phyloP scores from a whole-genome alignment of 2,888 invertebrate species.

The Pandemis cinnamomeana region DNA sequence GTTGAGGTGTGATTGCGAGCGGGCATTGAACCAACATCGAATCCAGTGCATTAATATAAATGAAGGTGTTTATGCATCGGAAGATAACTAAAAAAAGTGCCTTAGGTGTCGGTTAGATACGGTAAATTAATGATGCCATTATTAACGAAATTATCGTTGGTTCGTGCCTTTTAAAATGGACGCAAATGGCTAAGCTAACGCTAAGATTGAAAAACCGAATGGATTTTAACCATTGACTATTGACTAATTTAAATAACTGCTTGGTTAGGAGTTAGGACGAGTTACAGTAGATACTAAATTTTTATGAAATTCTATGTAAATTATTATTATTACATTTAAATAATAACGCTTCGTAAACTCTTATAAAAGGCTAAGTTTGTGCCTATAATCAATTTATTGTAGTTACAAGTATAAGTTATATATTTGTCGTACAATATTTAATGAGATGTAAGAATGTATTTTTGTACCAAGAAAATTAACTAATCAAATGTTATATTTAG shows the following conservation, averaged over 20 bases:
- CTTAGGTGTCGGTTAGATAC: neutral
- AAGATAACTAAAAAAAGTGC: neutral
- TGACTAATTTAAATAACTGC: conserved; percentile 20
- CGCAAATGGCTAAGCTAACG: neutral
- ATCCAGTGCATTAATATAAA: too few relatives aligned
- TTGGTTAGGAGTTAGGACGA: neutral
- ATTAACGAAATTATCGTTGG: neutral
- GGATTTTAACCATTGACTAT: conserved; percentile 1
- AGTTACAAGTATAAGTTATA: conserved; percentile 26
- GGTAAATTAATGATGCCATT: neutral
- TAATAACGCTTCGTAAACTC: conserved; percentile 5
- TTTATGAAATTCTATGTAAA: conserved; percentile 13
- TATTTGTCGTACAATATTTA: conserved; percentile 28
- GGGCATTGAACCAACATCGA: too few relatives aligned
- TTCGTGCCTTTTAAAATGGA: neutral
- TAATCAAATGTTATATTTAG: conserved; percentile 48
- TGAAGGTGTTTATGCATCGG: neutral
- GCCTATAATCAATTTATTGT: conserved; percentile 13
- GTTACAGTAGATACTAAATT: conserved; percentile 1
- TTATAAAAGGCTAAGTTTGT: neutral
- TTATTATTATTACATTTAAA: neutral
- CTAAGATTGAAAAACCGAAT: neutral
- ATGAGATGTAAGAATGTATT: conserved; percentile 47
- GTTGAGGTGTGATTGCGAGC: too few relatives aligned
- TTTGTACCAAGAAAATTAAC: conserved; percentile 54